Conservation (phyloP, 2,113 vertebrate genomes). For the Geothlypis trichas region DNA sequence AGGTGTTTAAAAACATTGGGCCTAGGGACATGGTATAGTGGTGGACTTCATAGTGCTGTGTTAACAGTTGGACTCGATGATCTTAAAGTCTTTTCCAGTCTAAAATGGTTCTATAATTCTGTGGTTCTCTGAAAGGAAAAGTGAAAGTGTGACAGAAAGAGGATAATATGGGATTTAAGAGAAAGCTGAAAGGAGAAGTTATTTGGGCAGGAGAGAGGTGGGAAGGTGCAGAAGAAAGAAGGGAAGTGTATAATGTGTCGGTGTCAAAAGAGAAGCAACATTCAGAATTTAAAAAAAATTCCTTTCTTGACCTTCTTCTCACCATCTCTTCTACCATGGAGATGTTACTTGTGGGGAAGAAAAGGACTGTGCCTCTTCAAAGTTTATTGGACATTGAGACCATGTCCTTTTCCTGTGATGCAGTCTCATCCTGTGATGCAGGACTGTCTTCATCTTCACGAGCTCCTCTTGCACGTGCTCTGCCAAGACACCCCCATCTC, state of each 20-base stretch:
- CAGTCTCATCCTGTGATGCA: neutral
- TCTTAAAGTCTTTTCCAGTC: neutral
- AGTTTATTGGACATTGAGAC: neutral
- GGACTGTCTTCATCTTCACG: neutral
- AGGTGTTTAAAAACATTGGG: neutral
- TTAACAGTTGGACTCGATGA: fast-evolving
- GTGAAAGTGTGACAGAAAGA: neutral
- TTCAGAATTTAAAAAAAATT: neutral
- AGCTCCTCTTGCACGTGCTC: neutral
- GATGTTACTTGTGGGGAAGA: neutral
- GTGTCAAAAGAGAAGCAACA: neutral
- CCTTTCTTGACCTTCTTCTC: neutral
- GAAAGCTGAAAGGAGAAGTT: neutral
- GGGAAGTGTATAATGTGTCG: neutral
- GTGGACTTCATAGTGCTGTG: neutral
- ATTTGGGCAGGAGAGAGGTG: neutral
- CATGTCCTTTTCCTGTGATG: neutral
- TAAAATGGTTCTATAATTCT: neutral
- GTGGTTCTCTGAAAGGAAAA: neutral
- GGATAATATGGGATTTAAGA: neutral
- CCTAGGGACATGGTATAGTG: neutral
- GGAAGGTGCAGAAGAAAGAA: neutral
- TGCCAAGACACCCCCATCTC: neutral
- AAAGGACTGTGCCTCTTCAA: neutral
- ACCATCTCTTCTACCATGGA: neutral